Percentiles rank a stretch among this genome's conserved stretches.
phyloP scores from a whole-genome alignment of 2,888 invertebrate genomes.

The Masnerella sp. region DNA sequence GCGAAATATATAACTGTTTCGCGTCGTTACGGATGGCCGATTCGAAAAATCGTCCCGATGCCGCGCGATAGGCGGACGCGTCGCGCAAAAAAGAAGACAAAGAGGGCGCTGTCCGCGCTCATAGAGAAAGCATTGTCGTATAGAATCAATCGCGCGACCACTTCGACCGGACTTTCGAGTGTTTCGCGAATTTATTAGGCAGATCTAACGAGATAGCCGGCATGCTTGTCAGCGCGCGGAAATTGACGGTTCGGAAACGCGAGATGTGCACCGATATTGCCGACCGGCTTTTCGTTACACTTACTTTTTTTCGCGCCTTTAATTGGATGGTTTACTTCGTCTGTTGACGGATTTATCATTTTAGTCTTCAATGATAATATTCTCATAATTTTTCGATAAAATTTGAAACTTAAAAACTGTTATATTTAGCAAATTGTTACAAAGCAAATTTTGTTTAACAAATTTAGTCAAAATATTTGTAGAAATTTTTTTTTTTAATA shows the following conservation, averaged over 20 bases:
- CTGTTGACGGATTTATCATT: constrained; percentile 12
- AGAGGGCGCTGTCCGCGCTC: constrained; percentile 28
- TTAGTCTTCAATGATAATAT: no score
- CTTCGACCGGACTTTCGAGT: constrained; percentile 47
- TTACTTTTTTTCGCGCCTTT: constrained; percentile 14
- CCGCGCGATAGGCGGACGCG: constrained; percentile 3
- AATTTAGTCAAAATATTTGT: no score
- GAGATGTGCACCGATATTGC: constrained; percentile 30
- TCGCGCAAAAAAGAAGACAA: constrained; percentile 18
- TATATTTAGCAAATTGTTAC: no score
- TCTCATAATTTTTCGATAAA: no score
- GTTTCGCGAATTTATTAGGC: constrained; percentile 41
- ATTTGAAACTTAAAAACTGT: no score
- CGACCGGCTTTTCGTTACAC: constrained; percentile 8
- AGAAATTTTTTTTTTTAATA: no score
- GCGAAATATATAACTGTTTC: constrained; percentile 45
- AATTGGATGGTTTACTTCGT: constrained; percentile 20
- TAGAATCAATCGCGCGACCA: constrained; percentile 36
- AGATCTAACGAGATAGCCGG: constrained; percentile 22
- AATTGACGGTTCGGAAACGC: constrained; percentile 16
- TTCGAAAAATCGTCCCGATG: not conserved
- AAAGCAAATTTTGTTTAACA: no score
- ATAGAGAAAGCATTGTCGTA: constrained; percentile 54
- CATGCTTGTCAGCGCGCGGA: constrained; percentile 28
- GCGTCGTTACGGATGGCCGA: constrained; percentile 36